phyloP scores from a whole-genome alignment of 2,888 invertebrate species.

The Apamea monoglypha region DNA sequence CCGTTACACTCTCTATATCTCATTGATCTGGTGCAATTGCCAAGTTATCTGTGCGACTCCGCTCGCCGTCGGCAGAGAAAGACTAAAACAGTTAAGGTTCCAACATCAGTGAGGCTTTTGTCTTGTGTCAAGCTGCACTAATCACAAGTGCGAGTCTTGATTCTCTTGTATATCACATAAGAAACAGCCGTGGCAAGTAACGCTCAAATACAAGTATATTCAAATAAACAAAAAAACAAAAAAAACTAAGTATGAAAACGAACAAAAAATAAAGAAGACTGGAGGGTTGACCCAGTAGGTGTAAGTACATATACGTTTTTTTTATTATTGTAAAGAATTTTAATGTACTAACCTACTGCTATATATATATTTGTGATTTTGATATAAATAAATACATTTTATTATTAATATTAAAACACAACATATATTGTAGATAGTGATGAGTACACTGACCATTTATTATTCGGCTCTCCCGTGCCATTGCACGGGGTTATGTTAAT shows the following conservation, averaged over 20 bases:
- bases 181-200: not conserved
- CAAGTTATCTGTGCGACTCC: not conserved
- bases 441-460: not conserved
- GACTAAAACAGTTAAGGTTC: not conserved
- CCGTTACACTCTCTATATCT: not conserved
- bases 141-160: conserved; percentile 4
- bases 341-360: not conserved
- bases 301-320: not conserved
- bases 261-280: conserved; percentile 6
- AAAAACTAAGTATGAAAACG: not conserved
- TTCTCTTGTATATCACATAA: conserved; percentile 21
- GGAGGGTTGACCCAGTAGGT: not conserved
- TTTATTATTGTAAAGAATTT: too few species aligned
- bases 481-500: not conserved
- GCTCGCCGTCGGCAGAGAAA: not conserved
- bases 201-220: not conserved
- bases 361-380: not conserved
- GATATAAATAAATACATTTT: not conserved
- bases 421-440: not conserved
- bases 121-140: conserved; percentile 28
- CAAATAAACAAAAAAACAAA: not conserved
- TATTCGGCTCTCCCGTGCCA: not conserved
- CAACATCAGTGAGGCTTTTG: conserved; percentile 17
- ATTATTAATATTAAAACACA: conserved; percentile 1
- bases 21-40: conserved; percentile 3